Conservation (phyloP, 2,797 vertebrate genomes). For the Ispidina picta region DNA sequence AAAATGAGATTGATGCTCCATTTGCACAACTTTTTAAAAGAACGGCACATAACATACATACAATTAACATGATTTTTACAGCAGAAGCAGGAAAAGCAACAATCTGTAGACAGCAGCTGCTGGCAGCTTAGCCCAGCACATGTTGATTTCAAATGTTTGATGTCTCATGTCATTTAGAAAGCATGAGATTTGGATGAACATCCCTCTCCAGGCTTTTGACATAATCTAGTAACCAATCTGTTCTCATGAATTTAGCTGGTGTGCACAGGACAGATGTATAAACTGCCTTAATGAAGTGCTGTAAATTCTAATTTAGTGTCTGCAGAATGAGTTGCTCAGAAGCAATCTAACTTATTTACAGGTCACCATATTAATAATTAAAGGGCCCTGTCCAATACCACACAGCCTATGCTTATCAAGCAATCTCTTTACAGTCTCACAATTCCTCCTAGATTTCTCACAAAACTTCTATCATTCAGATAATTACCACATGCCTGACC, state of each 20-base stretch:
- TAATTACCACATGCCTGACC: background rate
- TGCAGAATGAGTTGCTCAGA: background rate
- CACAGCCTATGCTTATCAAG: background rate
- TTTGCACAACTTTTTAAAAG: background rate
- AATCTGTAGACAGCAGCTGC: background rate
- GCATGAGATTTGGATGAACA: background rate
- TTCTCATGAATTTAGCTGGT: background rate
- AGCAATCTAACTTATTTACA: background rate
- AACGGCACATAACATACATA: background rate
- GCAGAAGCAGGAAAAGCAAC: background rate
- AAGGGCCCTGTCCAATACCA: background rate
- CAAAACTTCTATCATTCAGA: background rate
- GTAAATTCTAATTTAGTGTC: conserved; percentile 8
- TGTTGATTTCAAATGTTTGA: background rate
- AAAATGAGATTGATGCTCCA: background rate
- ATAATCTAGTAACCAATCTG: background rate
- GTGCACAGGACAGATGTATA: background rate
- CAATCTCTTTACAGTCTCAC: background rate
- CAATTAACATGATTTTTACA: background rate
- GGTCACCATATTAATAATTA: background rate
- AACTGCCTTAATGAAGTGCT: background rate
- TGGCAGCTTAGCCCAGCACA: background rate
- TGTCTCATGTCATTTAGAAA: background rate
- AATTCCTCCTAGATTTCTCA: background rate
- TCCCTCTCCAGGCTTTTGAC: background rate